Base-by-base conservation (phyloP, 2,113 vertebrate genomes). In the Lepisosteus osseus region DNA sequence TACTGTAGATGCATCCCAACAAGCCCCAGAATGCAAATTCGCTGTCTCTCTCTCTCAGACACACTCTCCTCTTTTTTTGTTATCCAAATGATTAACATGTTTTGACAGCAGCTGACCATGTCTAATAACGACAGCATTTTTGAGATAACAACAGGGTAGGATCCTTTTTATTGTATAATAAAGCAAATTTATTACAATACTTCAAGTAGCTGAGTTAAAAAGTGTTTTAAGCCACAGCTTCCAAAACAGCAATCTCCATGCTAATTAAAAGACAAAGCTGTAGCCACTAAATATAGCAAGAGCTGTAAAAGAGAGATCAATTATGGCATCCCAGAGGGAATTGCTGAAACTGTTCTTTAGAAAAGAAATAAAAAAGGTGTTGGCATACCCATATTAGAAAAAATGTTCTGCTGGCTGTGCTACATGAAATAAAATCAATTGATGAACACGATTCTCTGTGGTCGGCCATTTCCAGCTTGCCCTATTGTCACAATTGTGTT, bases 211-310 rank as follows among this genome's bases (percentile, higher is more conserved):
- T 41, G 42, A 29, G 45, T 41, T 45, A 43, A 71, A 29, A 77
- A 65, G 75, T 80, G 76, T 78, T 77, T 67, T 51, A 76, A 74
- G 76, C 78, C 75, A 73, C 47, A 2, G 76, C 54, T 80, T 72
- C 73, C 76, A 76, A 77, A 75, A 51, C 80, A 84, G 61, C 77
- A 76, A 70, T 82, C 85, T 76, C 77, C 70, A 74, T 78, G 61
- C 79, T 81, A 86, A 90, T 87, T 86, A 85, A 85, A 84, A 84
- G 74, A 55, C 75, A 67, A 76, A 76, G 76, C 78, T 72, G 74
- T 68, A 79, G 80, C 68, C 61, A 74, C 75, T 84, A 86, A 86
- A 86, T 87, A 88, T 87, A 88, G 77, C 44, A n/a, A 14, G 63
- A 67, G 70, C 77, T 75, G 74, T 74, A 70, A 72, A 77, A 80